Percentiles rank a stretch among this genome's conserved stretches.
Conservation (phyloP, 2,888 invertebrate species). For the Cheilosia vulpina region DNA sequence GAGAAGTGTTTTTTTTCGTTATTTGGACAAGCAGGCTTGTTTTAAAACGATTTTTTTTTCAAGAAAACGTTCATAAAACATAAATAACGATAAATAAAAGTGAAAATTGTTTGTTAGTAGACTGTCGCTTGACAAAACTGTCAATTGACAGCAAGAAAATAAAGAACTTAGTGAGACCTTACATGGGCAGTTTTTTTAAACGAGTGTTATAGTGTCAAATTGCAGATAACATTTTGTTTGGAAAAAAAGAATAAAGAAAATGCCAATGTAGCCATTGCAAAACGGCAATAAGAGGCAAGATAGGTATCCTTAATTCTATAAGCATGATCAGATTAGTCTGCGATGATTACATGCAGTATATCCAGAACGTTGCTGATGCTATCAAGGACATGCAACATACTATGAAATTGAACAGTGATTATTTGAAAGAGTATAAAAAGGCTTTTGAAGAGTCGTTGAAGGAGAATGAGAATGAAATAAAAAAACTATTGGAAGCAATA, state of each 20-base stretch:
- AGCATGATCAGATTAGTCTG: background rate
- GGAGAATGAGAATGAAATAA: background rate
- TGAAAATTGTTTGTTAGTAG: too few relatives aligned
- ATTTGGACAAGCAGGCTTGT: too few relatives aligned
- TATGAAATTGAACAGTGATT: background rate
- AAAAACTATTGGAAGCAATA: slow-evolving; percentile 4
- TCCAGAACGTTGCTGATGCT: background rate
- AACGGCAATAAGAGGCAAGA: background rate
- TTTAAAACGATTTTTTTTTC: too few relatives aligned
- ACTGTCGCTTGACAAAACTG: too few relatives aligned
- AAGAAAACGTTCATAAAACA: too few relatives aligned
- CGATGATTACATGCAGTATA: background rate
- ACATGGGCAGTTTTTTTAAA: too few relatives aligned
- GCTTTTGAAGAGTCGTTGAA: slow-evolving; percentile 11
- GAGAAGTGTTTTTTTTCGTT: too few relatives aligned
- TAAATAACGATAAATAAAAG: too few relatives aligned
- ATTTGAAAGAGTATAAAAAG: background rate
- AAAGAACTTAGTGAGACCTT: too few relatives aligned
- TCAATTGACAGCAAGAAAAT: too few relatives aligned
- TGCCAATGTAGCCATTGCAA: background rate
- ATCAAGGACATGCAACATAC: background rate
- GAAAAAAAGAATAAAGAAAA: background rate
- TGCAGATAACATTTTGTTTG: background rate
- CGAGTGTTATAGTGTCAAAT: background rate
- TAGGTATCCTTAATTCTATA: background rate